Conservation (phyloP, 1,140 invertebrate genomes). For the Galleria mellonella region DNA sequence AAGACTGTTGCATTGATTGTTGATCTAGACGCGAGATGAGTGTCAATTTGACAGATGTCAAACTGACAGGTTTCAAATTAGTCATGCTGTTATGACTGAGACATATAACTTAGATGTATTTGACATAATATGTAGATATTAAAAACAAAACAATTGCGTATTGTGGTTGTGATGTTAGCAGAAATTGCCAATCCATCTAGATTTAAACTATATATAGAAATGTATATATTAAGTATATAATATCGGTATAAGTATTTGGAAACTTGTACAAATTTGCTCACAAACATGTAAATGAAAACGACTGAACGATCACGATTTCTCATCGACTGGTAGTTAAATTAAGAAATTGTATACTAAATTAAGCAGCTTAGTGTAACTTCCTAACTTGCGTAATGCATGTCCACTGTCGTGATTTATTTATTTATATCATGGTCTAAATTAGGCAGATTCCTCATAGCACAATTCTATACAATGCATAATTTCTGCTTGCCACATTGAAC, state of each 20-base stretch:
- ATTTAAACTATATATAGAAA: constrained; percentile 27
- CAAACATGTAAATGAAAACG: constrained; percentile 63
- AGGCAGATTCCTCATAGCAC: too few species aligned
- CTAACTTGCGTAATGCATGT: too few species aligned
- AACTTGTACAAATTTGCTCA: constrained; percentile 72
- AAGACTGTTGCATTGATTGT: too few species aligned
- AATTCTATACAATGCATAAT: too few species aligned
- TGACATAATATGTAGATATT: constrained; percentile 35
- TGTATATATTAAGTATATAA: constrained; percentile 57
- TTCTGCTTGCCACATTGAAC: too few species aligned
- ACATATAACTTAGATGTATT: constrained; percentile 6
- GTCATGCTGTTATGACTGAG: background rate
- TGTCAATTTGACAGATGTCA: too few species aligned
- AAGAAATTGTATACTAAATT: constrained; percentile 9
- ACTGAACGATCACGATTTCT: constrained; percentile 65
- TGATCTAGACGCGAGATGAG: too few species aligned
- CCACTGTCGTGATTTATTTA: background rate
- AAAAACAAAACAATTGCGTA: constrained; percentile 55
- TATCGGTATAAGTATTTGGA: constrained; percentile 63
- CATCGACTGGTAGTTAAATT: constrained; percentile 62
- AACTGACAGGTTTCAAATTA: constrained; percentile 1
- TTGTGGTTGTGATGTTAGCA: constrained; percentile 69
- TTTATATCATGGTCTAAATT: too few species aligned
- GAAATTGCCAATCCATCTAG: constrained; percentile 64
- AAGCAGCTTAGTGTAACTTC: background rate